Conservation (phyloP, 2,888 invertebrate species). For the Lasioglossum pauxillum region DNA sequence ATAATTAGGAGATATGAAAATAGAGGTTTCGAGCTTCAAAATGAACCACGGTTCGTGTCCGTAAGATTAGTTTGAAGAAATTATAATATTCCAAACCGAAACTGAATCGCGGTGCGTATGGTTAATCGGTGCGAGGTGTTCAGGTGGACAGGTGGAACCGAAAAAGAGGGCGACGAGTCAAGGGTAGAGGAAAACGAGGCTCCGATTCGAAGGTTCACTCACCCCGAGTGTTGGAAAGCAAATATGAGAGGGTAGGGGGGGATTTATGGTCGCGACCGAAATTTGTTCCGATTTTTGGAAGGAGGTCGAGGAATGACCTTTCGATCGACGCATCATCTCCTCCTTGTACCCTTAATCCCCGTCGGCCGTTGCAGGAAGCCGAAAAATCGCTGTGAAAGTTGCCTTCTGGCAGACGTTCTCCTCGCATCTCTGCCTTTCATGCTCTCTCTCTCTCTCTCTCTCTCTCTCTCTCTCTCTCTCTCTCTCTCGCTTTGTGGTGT, state of each 20-base stretch:
- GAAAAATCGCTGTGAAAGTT: slow-evolving; percentile 75
- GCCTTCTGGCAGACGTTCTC: slow-evolving; percentile 73
- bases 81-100: neutral
- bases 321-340: slow-evolving; percentile 65
- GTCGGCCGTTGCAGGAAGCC: slow-evolving; percentile 39
- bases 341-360: slow-evolving; percentile 28
- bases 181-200: neutral
- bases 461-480: neutral
- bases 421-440: slow-evolving; percentile 22
- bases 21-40: too few relatives aligned
- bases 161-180: slow-evolving; percentile 1
- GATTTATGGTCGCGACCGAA: slow-evolving; percentile 20
- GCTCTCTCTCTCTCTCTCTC: neutral
- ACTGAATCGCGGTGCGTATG: neutral
- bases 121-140: neutral
- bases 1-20: too few relatives aligned
- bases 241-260: neutral
- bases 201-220: neutral
- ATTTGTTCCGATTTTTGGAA: slow-evolving; percentile 74
- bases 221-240: neutral
- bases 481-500: neutral
- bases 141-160: neutral
- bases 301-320: slow-evolving; percentile 77
- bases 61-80: too few relatives aligned
- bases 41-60: too few relatives aligned